Percentiles rank a stretch among this genome's conserved stretches.
phyloP scores from a whole-genome alignment of 2,113 vertebrate genomes.

The Tympanuchus pallidicinctus region DNA sequence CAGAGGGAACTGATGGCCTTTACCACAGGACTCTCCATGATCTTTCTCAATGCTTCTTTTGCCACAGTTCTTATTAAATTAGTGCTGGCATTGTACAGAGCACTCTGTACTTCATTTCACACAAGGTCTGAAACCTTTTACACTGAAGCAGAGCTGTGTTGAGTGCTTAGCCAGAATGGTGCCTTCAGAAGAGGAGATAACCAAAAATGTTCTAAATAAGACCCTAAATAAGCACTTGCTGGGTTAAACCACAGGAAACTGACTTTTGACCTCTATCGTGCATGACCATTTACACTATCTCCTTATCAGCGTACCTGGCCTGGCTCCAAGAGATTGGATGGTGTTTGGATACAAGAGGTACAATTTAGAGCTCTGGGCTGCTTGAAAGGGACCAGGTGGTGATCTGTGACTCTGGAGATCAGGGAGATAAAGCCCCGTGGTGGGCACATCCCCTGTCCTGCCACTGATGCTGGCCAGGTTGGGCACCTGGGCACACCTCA shows the following conservation, averaged over 20 bases:
- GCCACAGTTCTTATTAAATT: background rate
- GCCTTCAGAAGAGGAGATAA: background rate
- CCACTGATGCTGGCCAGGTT: background rate
- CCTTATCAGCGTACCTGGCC: conserved; percentile 41
- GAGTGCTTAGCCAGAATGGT: background rate
- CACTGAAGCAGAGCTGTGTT: background rate
- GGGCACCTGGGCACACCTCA: background rate
- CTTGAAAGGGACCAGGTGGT: conserved; percentile 11
- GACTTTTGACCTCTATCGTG: conserved; percentile 44
- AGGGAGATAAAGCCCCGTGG: conserved; percentile 45
- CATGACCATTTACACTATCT: conserved; percentile 27
- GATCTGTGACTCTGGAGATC: conserved; percentile 53
- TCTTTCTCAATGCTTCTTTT: background rate
- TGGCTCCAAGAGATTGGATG: conserved; percentile 4
- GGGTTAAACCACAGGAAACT: conserved; percentile 49
- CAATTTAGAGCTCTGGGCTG: conserved; percentile 48
- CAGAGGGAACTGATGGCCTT: background rate
- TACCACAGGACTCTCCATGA: background rate
- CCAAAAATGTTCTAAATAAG: background rate
- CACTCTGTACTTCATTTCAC: background rate
- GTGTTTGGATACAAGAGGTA: conserved; percentile 29
- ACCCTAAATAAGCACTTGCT: background rate
- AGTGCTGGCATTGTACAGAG: background rate
- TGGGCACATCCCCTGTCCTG: background rate
- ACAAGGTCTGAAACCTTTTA: background rate